Conservation (phyloP, 1,140 invertebrate genomes). For the Eubasilissa regina region DNA sequence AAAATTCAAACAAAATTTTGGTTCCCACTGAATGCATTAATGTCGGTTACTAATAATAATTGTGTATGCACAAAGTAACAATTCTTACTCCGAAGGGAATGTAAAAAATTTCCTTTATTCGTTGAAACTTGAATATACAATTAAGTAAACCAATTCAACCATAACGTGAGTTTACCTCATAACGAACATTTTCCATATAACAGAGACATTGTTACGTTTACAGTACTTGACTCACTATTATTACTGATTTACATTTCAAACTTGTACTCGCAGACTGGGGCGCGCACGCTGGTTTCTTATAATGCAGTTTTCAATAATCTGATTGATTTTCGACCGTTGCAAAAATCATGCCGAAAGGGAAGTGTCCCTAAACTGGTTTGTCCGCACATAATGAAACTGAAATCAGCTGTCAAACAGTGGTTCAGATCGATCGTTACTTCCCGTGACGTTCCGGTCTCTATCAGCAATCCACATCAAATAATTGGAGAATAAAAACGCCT, state of each 20-base stretch:
- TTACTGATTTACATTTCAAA: slow-evolving; percentile 21
- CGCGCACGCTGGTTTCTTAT: slow-evolving; percentile 25
- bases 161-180: slow-evolving; percentile 15
- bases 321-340: slow-evolving; percentile 52
- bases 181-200: background rate
- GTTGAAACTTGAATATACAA: slow-evolving; percentile 32
- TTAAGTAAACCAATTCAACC: slow-evolving; percentile 1
- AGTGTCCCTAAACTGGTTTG: slow-evolving; percentile 51
- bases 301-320: slow-evolving; percentile 29
- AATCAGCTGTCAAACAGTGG: slow-evolving; percentile 49
- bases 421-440: slow-evolving; percentile 43
- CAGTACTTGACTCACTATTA: slow-evolving; percentile 11
- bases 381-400: slow-evolving; percentile 51
- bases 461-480: slow-evolving; percentile 32
- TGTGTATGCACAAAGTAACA: too few relatives aligned
- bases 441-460: slow-evolving; percentile 48
- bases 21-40: too few relatives aligned
- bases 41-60: too few relatives aligned
- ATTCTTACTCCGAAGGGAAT: background rate
- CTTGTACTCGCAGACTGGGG: background rate
- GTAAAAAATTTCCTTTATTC: background rate
- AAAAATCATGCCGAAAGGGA: slow-evolving; percentile 31
- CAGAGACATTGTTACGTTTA: slow-evolving; percentile 1
- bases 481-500: slow-evolving; percentile 20
- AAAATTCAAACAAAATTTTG: too few relatives aligned